Conservation (phyloP, 2,797 vertebrate species). For the Oreochromis mossambicus region DNA sequence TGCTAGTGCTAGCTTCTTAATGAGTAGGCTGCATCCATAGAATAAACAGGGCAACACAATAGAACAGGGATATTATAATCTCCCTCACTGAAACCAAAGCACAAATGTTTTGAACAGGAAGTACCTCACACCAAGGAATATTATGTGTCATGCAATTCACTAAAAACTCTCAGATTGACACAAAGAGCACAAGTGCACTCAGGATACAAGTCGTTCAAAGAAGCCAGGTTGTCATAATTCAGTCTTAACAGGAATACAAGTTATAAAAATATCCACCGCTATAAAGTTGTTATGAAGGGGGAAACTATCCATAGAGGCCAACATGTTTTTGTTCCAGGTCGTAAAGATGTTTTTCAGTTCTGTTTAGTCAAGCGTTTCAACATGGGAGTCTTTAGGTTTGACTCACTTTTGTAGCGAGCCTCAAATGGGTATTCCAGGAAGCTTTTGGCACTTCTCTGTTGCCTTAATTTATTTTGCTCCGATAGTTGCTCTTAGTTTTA, state of each 20-base stretch:
- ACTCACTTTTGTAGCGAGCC: not conserved
- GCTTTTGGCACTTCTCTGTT: not conserved
- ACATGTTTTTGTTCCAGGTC: not conserved
- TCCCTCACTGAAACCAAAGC: not conserved
- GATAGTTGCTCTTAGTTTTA: not conserved
- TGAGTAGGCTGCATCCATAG: not conserved
- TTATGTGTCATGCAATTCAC: not conserved
- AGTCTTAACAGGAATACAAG: not conserved
- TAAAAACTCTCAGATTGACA: not conserved
- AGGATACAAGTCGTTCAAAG: not conserved
- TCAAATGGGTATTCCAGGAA: not conserved
- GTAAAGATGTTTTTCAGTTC: not conserved
- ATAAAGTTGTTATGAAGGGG: not conserved
- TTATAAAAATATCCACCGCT: not conserved
- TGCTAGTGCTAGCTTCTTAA: not conserved
- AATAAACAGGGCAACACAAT: not conserved
- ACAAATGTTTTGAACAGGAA: not conserved
- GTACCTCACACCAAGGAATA: not conserved
- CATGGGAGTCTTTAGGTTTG: not conserved
- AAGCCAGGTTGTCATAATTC: not conserved
- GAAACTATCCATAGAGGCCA: not conserved
- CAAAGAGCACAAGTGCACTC: not conserved
- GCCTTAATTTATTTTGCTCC: not conserved
- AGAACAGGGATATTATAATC: not conserved
- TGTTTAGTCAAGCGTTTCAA: not conserved